Evolutionary conservation across 2,797 vertebrate species (phyloP), one percentile per base, ranked within the genome.

Genomic region (Poecilia velifera): DNA sequence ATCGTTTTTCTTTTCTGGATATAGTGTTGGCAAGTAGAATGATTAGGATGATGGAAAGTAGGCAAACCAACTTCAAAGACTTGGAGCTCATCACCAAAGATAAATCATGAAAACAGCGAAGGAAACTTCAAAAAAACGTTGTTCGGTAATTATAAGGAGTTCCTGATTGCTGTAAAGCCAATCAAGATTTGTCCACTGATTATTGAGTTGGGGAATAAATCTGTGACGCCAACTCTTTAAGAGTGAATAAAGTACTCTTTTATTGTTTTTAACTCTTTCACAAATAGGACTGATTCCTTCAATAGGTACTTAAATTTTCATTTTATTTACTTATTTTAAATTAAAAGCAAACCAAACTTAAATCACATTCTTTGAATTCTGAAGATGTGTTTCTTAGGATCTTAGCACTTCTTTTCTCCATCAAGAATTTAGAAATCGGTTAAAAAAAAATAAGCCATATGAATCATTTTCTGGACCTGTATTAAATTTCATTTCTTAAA

Each of bases 381-480:
- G 18, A 73, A 73, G 28, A 34, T 34, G 6, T 4, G 12, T 49
- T 74, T 74, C 72, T 53, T 36, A 39, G 12, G 31, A 14, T 53
- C 22, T 74, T 36, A 3, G 2, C 10, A 16, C 45, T n/a, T 41
- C 14, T 20, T 77, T 73, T 22, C 7, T 73, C 31, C 2, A 22
- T 36, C 12, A 3, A 9, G 3, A 39, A 79, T n/a, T 53, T 68
- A 34, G 3, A 82, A 77, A 74, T 22, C 16, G 74, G 43, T 6
- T 74, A 73, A 46, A 31, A 46, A 46, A 31, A 55, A 46, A 10
- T 16, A 7, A 78, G 8, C 3, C 22, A 73, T 31, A 74, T 39
- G 74, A 84, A 31, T 0, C 45, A 82, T 78, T 82, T 72, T 81
- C 74, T 4, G 74, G 6, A 12, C 82, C 70, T 78, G 22, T 22